These are phyloP conservation scores for Teinopalpus imperialis DNA, from an alignment of 2,888 invertebrate species.

Conservation along the genomic window DNA sequence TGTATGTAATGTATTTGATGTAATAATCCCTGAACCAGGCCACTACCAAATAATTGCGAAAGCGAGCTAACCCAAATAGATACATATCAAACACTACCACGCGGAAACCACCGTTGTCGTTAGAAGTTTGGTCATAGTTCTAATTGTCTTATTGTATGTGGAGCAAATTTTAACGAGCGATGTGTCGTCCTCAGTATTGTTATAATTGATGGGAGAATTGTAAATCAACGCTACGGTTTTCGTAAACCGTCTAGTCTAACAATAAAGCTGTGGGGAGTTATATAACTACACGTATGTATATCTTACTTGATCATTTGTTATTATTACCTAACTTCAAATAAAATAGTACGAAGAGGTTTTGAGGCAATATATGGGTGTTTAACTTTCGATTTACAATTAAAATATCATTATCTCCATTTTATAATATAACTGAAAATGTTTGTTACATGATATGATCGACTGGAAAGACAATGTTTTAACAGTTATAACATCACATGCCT, in stretches of 20 bases:
- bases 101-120: slow-evolving; percentile 15
- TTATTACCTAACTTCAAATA: background rate
- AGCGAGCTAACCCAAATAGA: slow-evolving; percentile 14
- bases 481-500: too few species aligned
- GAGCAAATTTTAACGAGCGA: slow-evolving; percentile 19
- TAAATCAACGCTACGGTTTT: background rate
- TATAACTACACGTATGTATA: background rate
- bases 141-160: slow-evolving; percentile 19
- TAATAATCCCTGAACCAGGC: slow-evolving; percentile 4
- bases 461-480: too few species aligned
- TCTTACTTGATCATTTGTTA: background rate
- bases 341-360: too few species aligned
- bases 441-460: too few species aligned
- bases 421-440: too few species aligned
- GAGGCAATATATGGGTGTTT: too few species aligned
- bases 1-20: too few species aligned
- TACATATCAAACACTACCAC: slow-evolving; percentile 7
- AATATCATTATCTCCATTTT: too few species aligned
- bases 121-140: slow-evolving; percentile 21
- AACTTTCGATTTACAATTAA: too few species aligned
- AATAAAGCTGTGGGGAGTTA: slow-evolving; percentile 4
- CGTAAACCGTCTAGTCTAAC: background rate
- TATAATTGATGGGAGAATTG: slow-evolving; percentile 20
- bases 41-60: slow-evolving; percentile 12
- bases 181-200: slow-evolving; percentile 11